Evolutionary conservation across 2,797 vertebrate genomes (phyloP), one percentile per base, ranked within the genome.

Genomic region (Pitangus sulphuratus): DNA sequence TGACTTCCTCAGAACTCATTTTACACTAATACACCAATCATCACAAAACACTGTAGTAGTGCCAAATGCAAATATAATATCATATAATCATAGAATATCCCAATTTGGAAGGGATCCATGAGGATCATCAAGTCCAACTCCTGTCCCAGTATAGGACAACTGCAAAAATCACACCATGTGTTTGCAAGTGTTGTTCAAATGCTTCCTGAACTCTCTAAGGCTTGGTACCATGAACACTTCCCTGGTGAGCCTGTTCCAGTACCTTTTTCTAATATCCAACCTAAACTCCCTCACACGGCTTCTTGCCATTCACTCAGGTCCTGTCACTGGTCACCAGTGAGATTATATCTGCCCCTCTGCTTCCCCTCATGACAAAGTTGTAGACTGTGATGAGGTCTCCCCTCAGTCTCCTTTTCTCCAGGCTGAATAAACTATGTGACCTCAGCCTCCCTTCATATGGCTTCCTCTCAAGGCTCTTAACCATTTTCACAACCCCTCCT

Each of bases 381-480:
- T 9, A 15, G 11, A 44, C 3, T 39, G n/a, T 11, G 14, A 70
- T n/a, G 19, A 11, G 6, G 6, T 18, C 28, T 50, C 1, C 0
- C 9, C 22, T 25, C 12, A 62, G 13, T 12, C 16, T 62, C 3
- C 16, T 50, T 47, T 68, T 68, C 25, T 47, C n/a, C 20, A 57
- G 24, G 22, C 19, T 33, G 28, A 56, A 56, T 35, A 62, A 28
- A 17, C 3, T 2, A 4, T 20, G 61, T 30, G 24, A 62, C 8
- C 9, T 62, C 31, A 50, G 4, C 13, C 3, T 35, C 19, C 70
- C 16, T 16, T 44, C 42, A 5, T 26, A 31, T 19, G 28, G 8
- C 14, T 77, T 83, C 24, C 22, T 24, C n/a, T 39, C 26, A 44
- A 31, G 12, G 24, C 17, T 14, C 7, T 44, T 45, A 16, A 45